Evolutionary conservation across 1,140 invertebrate genomes (phyloP), one percentile per base, ranked within the genome.

Genomic region (Piezodorus guildinii): DNA sequence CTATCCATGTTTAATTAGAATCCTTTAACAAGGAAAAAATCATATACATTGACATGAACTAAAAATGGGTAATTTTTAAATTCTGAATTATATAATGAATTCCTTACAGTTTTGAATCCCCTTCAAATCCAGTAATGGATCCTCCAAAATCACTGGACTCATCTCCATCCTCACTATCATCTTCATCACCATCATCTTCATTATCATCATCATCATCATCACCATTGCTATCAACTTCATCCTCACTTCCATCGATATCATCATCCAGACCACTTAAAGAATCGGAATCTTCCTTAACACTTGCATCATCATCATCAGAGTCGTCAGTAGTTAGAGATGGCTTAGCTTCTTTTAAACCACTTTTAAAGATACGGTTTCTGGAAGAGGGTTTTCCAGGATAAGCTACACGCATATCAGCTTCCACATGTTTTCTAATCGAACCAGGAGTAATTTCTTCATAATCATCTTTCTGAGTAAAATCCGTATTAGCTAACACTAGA

Each of bases 331-430:
- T 46, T 27, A 25, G 54, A n/a, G 17, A 21, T 25, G 12, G 56
- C 39, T 30, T 27, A n/a, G 2, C 56, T 44, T 17, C 16, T 51
- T 46, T 17, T 60, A 34, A 60, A 17, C n/a, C 4, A 27, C 43
- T 39, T 43, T 34, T 19, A 52, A 58, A 23, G 3, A 58, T 27
- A 54, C 44, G 56, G 56, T 66, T 66, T 34, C 65, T 62, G 8
- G 65, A 66, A 23, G 62, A 39, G 4, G 65, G 65, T 43, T 66
- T 63, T 34, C 65, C 65, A 15, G 34, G 39, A 51, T 66, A 66
- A 10, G 56, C 65, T 1, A 49, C 15, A 1, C 21, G 17, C 23
- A 66, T 39, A 15, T 66, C 65, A 19, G 39, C 62, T 39, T 39
- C 46, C 3, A 58, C 43, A 19, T 59, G 49, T 60, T 63, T 63